Conservation (phyloP, 2,888 invertebrate genomes). For the Drosophila putrida region DNA sequence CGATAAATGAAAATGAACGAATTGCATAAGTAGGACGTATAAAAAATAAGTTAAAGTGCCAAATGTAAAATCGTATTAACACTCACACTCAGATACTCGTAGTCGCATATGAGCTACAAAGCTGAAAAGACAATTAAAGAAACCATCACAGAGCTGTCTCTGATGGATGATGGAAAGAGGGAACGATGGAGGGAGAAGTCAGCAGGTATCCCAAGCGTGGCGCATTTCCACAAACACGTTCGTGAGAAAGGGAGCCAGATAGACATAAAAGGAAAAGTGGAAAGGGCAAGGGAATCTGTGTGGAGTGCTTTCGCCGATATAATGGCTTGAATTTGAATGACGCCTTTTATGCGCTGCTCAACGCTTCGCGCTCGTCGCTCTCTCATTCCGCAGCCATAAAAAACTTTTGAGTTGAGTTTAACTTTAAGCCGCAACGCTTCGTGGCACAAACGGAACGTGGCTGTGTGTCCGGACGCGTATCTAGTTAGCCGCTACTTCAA, state of each 20-base stretch:
- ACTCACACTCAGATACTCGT: slow-evolving; percentile 25
- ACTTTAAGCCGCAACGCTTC: slow-evolving; percentile 57
- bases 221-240: slow-evolving; percentile 29
- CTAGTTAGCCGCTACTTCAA: slow-evolving; percentile 58
- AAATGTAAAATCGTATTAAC: slow-evolving; percentile 67
- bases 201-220: slow-evolving; percentile 38
- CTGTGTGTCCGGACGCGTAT: slow-evolving; percentile 28
- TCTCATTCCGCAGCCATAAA: slow-evolving; percentile 58
- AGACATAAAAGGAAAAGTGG: slow-evolving; percentile 7
- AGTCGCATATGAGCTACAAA: neutral
- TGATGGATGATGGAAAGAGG: too few species aligned
- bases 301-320: slow-evolving; percentile 45
- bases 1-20: slow-evolving; percentile 66
- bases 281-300: slow-evolving; percentile 11
- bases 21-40: slow-evolving; percentile 73
- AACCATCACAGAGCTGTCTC: neutral
- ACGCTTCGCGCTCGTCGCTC: slow-evolving; percentile 7
- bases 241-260: neutral
- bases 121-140: slow-evolving; percentile 65
- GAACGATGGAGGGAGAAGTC: neutral
- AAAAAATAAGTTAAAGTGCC: slow-evolving; percentile 66
- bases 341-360: slow-evolving; percentile 53
- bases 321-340: slow-evolving; percentile 73
- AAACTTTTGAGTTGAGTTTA: slow-evolving; percentile 59
- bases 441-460: slow-evolving; percentile 33